phyloP scores from a whole-genome alignment of 2,797 vertebrate species.

The Philypnodon macrostomus region DNA sequence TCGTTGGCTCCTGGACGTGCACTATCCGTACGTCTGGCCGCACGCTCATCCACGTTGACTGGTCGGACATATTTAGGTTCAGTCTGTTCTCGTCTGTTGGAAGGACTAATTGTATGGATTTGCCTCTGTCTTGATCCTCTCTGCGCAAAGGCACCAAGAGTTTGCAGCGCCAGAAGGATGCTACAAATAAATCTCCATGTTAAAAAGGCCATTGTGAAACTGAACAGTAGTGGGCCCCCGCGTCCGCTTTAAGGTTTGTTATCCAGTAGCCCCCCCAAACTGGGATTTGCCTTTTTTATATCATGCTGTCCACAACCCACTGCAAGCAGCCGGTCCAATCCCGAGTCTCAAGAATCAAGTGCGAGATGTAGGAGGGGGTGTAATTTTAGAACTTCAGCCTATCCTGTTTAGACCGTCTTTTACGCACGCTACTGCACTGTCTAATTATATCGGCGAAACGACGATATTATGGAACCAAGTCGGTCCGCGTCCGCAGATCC shows the following conservation, averaged over 20 bases:
- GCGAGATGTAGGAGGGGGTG: conserved; percentile 6
- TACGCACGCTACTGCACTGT: too few relatives aligned
- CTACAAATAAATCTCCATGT: conserved; percentile 37
- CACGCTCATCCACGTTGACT: not conserved
- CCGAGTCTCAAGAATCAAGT: not conserved
- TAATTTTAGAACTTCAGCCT: too few relatives aligned
- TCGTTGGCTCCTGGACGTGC: not conserved
- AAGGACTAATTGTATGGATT: conserved; percentile 22
- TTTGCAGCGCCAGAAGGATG: conserved; percentile 43
- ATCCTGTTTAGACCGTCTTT: too few relatives aligned
- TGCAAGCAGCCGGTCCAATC: conserved; percentile 39
- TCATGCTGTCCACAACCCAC: conserved; percentile 8
- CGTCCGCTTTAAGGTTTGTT: not conserved
- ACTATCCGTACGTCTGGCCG: conserved; percentile 10
- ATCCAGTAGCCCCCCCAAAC: not conserved
- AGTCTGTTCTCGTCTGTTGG: conserved; percentile 25
- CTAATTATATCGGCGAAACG: too few relatives aligned
- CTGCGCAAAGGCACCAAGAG: conserved; percentile 50
- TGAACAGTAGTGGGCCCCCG: conserved; percentile 12
- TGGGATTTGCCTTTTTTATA: conserved; percentile 42
- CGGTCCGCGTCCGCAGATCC: too few relatives aligned
- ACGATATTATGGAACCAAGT: too few relatives aligned
- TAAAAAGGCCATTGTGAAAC: conserved; percentile 48
- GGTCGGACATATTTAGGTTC: conserved; percentile 28
- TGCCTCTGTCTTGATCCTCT: conserved; percentile 44